Evolutionary conservation across 2,888 invertebrate genomes (phyloP), one percentile per base, ranked within the genome.

Genomic region (Ormyrus pomaceus): DNA sequence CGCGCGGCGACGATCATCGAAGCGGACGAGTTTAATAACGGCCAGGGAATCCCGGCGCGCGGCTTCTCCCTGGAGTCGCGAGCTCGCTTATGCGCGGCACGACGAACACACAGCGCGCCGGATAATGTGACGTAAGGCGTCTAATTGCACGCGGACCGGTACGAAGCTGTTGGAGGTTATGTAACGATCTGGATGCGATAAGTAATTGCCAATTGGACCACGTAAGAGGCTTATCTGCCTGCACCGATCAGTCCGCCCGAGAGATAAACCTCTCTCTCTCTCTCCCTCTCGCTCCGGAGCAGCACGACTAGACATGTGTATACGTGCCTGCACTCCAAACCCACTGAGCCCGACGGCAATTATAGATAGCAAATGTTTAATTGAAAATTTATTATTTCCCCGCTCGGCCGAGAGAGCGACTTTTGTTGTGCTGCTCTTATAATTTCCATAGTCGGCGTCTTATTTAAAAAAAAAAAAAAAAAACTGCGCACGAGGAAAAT

Each of bases 141-240:
- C 80, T 81, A 82, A 81, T 82, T 82, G 80, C 82, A 78, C 80
- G 75, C 77, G 72, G 68, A 74, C 62, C 51, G 66, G 59, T 70
- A 62, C 81, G 69, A 64, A 79, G 80, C 82, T 80, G 82, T 82
- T 82, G 58, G 78, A 76, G 82, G 80, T 82, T 82, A 81, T 77
- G 81, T 81, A 82, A 82, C 68, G 81, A 81, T 82, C 80, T 66
- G 70, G 77, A 70, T 70, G 82, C 79, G 82, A 82, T 82, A 81
- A 82, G 79, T 82, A 82, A 82, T 82, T 82, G 82, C 82, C 82
- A 81, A 81, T 82, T 82, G 81, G 81, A 76, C 82, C 82, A 81
- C 82, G 81, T 81, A 82, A 82, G 82, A 82, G 82, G 82, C 79
- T 82, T 82, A 82, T 82, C 82, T 82, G 77, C 48, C 68, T 58